Evolutionary conservation across 30 jellyfish, hydroid and myxozoan genomes (phyloP).

Genomic region (Morbakka virulenta): DNA sequence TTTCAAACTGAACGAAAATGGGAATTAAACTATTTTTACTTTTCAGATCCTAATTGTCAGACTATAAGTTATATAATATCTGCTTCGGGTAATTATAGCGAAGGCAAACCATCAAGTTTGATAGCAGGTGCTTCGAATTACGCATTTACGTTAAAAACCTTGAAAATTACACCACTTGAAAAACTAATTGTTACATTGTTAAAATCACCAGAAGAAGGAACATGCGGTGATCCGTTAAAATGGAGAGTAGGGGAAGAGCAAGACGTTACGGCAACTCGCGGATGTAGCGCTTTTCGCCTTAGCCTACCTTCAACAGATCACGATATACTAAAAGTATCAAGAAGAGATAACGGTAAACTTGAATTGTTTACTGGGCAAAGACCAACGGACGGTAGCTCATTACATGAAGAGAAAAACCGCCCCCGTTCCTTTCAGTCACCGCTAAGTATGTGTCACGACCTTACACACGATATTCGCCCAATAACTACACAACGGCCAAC

Average conservation of each 20-base stretch:
- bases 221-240: constrained; percentile 77
- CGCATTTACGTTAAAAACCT: constrained; percentile 43
- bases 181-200: constrained; percentile 49
- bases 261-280: constrained; percentile 68
- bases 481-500: too few relatives aligned
- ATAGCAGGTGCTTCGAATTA: constrained; percentile 56
- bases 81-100: constrained; percentile 55
- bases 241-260: constrained; percentile 78
- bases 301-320: constrained; percentile 68
- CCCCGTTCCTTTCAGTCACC: constrained; percentile 73
- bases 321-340: constrained; percentile 41
- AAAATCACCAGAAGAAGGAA: constrained; percentile 59
- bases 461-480: constrained; percentile 35
- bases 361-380: constrained; percentile 69
- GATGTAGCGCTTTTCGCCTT: constrained; percentile 69
- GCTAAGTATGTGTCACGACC: constrained; percentile 56
- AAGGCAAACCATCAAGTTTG: constrained; percentile 9
- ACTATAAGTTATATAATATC: constrained; percentile 52
- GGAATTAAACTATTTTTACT: constrained; percentile 53
- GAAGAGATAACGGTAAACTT: constrained; percentile 32
- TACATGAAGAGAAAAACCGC: constrained; percentile 38
- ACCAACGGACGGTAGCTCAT: constrained; percentile 32
- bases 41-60: constrained; percentile 50
- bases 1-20: constrained; percentile 24
- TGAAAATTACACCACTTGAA: constrained; percentile 69